phyloP scores from a whole-genome alignment of 2,888 invertebrate genomes.

The Aspidapion aeneum region DNA sequence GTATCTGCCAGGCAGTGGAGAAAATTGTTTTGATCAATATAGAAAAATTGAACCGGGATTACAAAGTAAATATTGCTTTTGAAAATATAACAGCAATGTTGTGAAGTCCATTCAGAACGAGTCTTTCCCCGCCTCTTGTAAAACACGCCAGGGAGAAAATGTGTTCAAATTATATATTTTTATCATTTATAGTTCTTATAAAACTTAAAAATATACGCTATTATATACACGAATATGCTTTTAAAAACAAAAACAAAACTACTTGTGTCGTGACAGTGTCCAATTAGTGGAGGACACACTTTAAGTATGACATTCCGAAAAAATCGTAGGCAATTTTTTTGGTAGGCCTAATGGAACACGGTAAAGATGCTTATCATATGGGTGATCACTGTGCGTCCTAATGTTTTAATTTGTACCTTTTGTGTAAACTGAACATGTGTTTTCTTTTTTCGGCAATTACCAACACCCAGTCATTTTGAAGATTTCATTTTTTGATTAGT shows the following conservation, averaged over 20 bases:
- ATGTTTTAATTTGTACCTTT: slow-evolving; percentile 29
- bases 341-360: neutral
- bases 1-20: slow-evolving; percentile 44
- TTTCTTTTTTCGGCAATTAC: slow-evolving; percentile 30
- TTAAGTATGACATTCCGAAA: neutral
- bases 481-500: neutral
- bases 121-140: too few species aligned
- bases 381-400: slow-evolving; percentile 10
- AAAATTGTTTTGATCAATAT: slow-evolving; percentile 28
- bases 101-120: too few species aligned
- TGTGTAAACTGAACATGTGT: slow-evolving; percentile 22
- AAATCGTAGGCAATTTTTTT: neutral
- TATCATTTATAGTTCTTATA: too few species aligned
- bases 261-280: neutral
- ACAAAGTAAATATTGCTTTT: too few species aligned
- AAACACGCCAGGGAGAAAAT: too few species aligned
- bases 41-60: too few species aligned
- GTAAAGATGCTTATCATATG: neutral
- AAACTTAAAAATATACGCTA: too few species aligned
- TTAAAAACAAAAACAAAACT: too few species aligned
- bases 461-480: slow-evolving; percentile 29
- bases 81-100: too few species aligned
- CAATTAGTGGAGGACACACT: neutral
- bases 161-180: too few species aligned
- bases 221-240: too few species aligned